Evolutionary conservation across 2,888 invertebrate genomes (phyloP), one percentile per base, ranked within the genome.

Genomic region (Lordiphosa andalusiaca): DNA sequence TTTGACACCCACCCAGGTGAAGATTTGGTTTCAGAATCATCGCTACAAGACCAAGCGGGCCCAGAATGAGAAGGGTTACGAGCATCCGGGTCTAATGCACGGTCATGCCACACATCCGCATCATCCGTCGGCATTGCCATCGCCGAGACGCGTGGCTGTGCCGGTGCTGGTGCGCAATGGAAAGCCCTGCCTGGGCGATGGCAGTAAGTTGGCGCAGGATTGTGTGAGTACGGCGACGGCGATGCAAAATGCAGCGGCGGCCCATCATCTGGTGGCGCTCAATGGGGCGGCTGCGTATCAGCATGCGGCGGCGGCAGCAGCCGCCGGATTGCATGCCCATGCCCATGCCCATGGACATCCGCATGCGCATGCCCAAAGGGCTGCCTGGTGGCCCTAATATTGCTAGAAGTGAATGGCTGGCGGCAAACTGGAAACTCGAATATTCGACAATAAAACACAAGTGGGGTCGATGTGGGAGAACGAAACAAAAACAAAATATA

Each of bases 11-110:
- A 99, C 98, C 2, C 99, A 99, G 91, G 96, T 96, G 49, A 98
- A 98, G 90, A 99, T 99, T 84, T 99, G 99, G 99, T 99, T 99
- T 91, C 98, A 98, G 89, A 98, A 98, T 90, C 99, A 99, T 89
- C 94, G 98, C 86, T 99, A 99, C 91, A 99, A 99, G 92, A 98
- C 98, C 86, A 99, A 99, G 90, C 92, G 99, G n/a, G 97, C 98
- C 0, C 95, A 97, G 58, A 97, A 96, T 86, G 99, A 99, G 90
- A 96, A 98, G 89, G 95, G 95, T 13, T 93, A 94, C 72, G 93
- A 94, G 62, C 90, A 92, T 62, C 81, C 86, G 0, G 86, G 85
- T 0, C 67, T 87, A 52, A 73, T 88, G 42, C 84, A 86, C 13
- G 71, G 72, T 6, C 71, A 90, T 86, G 76, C 71, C 51, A 78